Evolutionary conservation across 2,888 invertebrate species (phyloP).

Genomic region (Amblyjoppa fuscipennis): DNA sequence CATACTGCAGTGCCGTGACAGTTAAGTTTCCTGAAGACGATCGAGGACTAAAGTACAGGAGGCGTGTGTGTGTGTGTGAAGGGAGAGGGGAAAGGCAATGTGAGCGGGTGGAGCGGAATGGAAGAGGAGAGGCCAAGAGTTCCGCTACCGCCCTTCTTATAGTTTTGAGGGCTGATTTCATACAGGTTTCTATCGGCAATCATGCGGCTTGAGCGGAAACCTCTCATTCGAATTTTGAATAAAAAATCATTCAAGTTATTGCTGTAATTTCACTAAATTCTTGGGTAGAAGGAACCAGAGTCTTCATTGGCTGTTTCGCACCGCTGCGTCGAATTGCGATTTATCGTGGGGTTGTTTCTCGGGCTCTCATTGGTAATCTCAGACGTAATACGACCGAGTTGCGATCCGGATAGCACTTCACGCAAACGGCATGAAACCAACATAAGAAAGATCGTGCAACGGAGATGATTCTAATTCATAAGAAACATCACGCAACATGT

Average conservation of each 20-base stretch:
- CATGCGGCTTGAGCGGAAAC: background rate
- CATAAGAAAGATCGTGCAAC: background rate
- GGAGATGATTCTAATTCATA: background rate
- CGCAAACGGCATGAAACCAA: too few relatives aligned
- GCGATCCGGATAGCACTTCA: too few relatives aligned
- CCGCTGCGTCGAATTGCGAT: too few relatives aligned
- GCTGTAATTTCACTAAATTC: too few relatives aligned
- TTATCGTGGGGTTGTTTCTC: too few relatives aligned
- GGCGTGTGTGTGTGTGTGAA: background rate
- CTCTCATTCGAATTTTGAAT: background rate
- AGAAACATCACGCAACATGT: background rate
- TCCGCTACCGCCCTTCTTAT: conserved; percentile 25
- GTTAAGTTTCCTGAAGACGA: conserved; percentile 74
- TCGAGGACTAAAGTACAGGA: conserved; percentile 41
- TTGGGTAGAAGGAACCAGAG: too few relatives aligned
- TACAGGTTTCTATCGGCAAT: conserved; percentile 17
- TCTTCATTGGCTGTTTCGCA: too few relatives aligned
- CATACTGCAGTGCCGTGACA: conserved; percentile 82
- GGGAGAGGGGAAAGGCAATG: background rate
- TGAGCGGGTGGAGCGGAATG: conserved; percentile 18
- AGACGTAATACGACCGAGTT: too few relatives aligned
- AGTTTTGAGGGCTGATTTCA: conserved; percentile 51
- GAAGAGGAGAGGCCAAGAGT: conserved; percentile 33
- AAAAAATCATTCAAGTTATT: background rate
- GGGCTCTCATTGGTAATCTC: too few relatives aligned